Evolutionary conservation across 2,888 invertebrate species (phyloP), one percentile per base, ranked within the genome.

Genomic region (Lithophane semibrunnea): DNA sequence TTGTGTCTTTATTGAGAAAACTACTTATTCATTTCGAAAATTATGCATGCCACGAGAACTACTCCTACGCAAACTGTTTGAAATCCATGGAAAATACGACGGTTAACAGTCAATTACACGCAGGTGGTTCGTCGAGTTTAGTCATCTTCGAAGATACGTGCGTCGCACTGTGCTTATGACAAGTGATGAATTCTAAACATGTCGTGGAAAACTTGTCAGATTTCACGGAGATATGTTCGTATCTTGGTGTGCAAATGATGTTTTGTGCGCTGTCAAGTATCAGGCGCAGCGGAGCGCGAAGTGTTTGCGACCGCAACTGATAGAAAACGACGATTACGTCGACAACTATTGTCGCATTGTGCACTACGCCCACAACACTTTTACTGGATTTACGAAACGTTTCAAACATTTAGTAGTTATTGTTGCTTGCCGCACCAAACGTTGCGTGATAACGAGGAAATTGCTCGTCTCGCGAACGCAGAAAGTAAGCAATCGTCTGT

Each of bases 251-350:
- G 88, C 88, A 91, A 93, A 90, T 85, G 87, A 88, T 92, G 88
- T 89, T 88, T 79, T 83, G 86, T 86, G 88, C 84, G 83, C 85
- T 89, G 90, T 83, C 89, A 89, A 91, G 89, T 90, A 79, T 70
- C 80, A 80, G 77, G 89, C 83, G 92, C 95, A 95, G 91, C 95
- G 90, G 89, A 94, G 94, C 96, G 95, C 91, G 92, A 94, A 95
- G 92, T 94, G 93, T 93, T 94, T 90, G 95, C 93, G 92, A 95
- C 95, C 96, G 95, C 95, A 94, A 93, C 95, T 93, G 95, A 96
- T 96, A 96, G 96, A 96, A 96, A 96, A 95, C 94, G 90, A 87
- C 92, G 95, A 96, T 96, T 96, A 95, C 96, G 94, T 94, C 86
- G 94, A 86, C 88, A 92, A 90, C 91, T 93, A 95, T 95, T 95